Percentiles rank a stretch among this genome's conserved stretches.
phyloP scores from a whole-genome alignment of 2,888 invertebrate species.

The Parnassius mnemosyne region DNA sequence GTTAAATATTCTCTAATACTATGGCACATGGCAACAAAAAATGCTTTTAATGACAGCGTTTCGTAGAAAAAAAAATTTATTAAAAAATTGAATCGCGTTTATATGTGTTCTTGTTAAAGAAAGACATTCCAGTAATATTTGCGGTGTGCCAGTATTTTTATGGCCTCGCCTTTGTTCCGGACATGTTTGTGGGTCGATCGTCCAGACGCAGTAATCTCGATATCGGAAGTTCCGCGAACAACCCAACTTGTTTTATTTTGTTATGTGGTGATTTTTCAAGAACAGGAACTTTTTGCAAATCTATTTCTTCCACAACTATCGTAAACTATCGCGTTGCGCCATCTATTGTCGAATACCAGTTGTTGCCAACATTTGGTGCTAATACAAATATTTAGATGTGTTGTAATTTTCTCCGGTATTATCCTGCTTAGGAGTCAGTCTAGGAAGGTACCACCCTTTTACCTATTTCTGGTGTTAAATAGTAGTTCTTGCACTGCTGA shows the following conservation, averaged over 20 bases:
- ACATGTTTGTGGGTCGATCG: slow-evolving; percentile 16
- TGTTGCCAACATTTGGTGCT: too few species aligned
- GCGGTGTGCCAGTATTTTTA: slow-evolving; percentile 24
- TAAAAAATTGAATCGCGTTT: slow-evolving; percentile 12
- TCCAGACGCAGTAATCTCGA: slow-evolving; percentile 21
- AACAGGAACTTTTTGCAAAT: slow-evolving; percentile 27
- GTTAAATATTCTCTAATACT: too few species aligned
- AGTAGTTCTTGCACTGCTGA: too few species aligned
- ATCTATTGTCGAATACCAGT: too few species aligned
- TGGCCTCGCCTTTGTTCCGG: not conserved
- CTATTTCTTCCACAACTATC: slow-evolving; percentile 14
- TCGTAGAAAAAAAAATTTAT: not conserved
- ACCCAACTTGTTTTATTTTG: slow-evolving; percentile 23
- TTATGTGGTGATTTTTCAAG: slow-evolving; percentile 23
- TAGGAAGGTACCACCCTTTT: too few species aligned
- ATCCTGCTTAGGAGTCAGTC: too few species aligned
- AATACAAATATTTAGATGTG: too few species aligned
- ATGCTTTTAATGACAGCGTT: too few species aligned
- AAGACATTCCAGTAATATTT: slow-evolving; percentile 10
- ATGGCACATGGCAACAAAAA: too few species aligned
- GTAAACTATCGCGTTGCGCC: too few species aligned
- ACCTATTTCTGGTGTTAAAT: too few species aligned
- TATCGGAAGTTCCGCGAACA: slow-evolving; percentile 25
- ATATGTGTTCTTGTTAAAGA: slow-evolving; percentile 5
- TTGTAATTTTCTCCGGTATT: too few species aligned